Conservation (phyloP, 2,888 invertebrate genomes). For the Phanerotoma sp. region DNA sequence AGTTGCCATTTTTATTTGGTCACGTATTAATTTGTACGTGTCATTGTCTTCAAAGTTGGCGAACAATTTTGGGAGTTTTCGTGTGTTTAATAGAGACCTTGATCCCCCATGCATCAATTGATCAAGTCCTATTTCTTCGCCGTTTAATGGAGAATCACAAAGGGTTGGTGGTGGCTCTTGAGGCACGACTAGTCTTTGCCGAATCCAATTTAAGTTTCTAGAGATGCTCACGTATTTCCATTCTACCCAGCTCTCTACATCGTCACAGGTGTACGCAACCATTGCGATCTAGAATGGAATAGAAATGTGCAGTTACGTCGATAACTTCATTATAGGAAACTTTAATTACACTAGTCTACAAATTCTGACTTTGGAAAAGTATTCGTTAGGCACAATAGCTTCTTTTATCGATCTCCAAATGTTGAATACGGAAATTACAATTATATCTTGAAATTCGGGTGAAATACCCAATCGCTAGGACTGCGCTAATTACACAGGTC, state of each 20-base stretch:
- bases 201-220: slow-evolving; percentile 40
- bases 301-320: background rate
- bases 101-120: background rate
- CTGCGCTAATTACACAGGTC: no score
- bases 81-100: background rate
- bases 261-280: slow-evolving; percentile 42
- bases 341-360: no score
- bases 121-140: background rate
- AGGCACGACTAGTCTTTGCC: slow-evolving; percentile 6
- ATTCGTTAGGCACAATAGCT: no score
- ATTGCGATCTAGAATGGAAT: slow-evolving; percentile 34
- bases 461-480: no score
- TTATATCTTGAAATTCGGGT: no score
- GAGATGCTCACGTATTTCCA: slow-evolving; percentile 41
- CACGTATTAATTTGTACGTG: no score
- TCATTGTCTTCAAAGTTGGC: background rate
- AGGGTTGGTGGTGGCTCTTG: slow-evolving; percentile 6
- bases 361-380: no score
- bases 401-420: no score
- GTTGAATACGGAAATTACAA: no score
- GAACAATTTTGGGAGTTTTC: no score
- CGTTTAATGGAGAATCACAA: slow-evolving; percentile 10
- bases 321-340: no score
- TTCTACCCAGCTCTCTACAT: slow-evolving; percentile 38
- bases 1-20: no score